A percentile compares a stretch with the other conserved stretches of the same genome.
phyloP scores from a whole-genome alignment of 2,113 vertebrate species.

The Garra rufa region DNA sequence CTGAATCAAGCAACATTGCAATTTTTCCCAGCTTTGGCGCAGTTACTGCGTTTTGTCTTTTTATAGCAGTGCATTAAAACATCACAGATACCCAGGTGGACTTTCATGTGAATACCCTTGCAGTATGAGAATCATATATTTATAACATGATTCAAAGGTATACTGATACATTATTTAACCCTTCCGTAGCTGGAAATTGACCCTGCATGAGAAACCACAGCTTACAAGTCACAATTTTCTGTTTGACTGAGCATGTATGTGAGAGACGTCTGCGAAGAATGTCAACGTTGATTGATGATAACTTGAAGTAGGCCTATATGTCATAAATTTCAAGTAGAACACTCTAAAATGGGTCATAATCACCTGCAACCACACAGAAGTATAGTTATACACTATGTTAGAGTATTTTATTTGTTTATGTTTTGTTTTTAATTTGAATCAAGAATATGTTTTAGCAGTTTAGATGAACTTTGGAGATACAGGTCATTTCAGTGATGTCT shows the following conservation, averaged over 20 bases:
- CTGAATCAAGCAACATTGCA: neutral
- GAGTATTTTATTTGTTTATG: neutral
- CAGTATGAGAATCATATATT: neutral
- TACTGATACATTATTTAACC: constrained; percentile 21
- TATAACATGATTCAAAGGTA: neutral
- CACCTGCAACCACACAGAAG: neutral
- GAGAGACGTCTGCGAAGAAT: neutral
- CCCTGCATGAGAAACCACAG: constrained; percentile 22
- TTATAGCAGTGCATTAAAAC: neutral
- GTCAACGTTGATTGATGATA: neutral
- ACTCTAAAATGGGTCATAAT: neutral
- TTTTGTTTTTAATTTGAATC: neutral
- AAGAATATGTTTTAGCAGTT: neutral
- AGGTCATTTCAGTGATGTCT: neutral
- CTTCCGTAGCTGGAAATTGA: constrained; percentile 15
- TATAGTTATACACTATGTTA: neutral
- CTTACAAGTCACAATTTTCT: neutral
- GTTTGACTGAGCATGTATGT: neutral
- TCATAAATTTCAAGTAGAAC: neutral
- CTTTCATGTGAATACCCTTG: neutral
- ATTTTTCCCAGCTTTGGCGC: neutral
- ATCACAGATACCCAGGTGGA: neutral
- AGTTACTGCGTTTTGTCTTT: neutral
- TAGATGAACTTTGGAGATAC: neutral
- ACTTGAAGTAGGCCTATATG: neutral